Percentiles rank a stretch among this genome's conserved stretches.
Evolutionary conservation across 2,113 vertebrate species (phyloP).

Genomic region (Anser brachyrhynchus): DNA sequence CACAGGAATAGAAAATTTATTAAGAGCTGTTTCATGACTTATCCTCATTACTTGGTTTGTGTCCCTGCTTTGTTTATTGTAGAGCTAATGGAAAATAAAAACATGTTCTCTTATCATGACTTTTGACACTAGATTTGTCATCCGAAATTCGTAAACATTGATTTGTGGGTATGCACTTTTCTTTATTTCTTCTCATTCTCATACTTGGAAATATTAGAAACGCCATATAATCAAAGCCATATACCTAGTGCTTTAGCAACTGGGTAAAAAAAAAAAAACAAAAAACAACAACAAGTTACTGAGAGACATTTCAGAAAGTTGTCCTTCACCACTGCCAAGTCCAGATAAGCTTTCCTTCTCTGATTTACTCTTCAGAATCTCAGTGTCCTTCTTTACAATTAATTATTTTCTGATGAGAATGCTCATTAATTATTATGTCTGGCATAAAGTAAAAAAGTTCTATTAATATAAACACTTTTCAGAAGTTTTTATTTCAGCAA

Average conservation of each 20-base stretch:
- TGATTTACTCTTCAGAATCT: neutral
- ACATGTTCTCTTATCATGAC: no score
- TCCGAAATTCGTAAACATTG: neutral
- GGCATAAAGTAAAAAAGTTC: no score
- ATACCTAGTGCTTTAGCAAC: neutral
- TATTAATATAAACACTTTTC: neutral
- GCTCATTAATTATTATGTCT: neutral
- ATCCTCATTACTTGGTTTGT: no score
- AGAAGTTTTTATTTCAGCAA: neutral
- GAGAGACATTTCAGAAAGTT: neutral
- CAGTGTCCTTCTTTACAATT: neutral
- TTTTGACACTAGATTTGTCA: neutral
- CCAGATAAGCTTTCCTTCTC: neutral
- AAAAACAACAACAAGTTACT: neutral
- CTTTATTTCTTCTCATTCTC: neutral
- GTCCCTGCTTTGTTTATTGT: neutral
- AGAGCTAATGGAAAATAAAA: neutral
- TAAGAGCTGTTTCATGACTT: neutral
- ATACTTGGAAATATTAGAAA: neutral
- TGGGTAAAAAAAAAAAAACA: no score
- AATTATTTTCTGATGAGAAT: neutral
- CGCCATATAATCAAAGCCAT: no score
- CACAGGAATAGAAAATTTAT: neutral
- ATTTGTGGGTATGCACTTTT: neutral
- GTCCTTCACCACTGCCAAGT: neutral